These are phyloP conservation scores for Mola mola DNA, from an alignment of 2,113 vertebrate genomes.

Conservation along the genomic window DNA sequence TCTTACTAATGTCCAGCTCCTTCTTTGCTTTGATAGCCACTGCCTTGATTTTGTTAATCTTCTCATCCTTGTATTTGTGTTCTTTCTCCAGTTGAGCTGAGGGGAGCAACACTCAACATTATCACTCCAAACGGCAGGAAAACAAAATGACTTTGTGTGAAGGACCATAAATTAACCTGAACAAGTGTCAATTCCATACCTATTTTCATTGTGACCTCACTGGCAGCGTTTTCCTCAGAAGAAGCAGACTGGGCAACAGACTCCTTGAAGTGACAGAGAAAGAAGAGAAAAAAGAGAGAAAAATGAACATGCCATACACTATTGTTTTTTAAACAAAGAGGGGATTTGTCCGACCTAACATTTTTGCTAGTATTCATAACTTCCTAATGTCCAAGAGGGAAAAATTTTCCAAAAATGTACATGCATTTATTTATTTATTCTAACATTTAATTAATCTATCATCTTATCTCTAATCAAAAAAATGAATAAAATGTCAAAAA, in stretches of 20 bases:
- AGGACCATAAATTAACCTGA: background rate
- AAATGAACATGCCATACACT: background rate
- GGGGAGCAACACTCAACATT: background rate
- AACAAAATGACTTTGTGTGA: background rate
- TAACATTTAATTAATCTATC: background rate
- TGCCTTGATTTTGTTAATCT: constrained; percentile 93
- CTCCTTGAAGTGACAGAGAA: constrained; percentile 39
- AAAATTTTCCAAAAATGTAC: no score
- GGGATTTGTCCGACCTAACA: no score
- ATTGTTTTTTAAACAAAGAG: background rate
- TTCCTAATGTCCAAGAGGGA: no score
- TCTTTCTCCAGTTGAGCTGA: constrained; percentile 75
- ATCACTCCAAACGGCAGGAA: background rate
- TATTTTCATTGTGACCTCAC: constrained; percentile 86
- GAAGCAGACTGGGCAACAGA: constrained; percentile 76
- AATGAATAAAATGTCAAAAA: no score
- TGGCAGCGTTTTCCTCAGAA: constrained; percentile 74
- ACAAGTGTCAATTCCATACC: constrained; percentile 75
- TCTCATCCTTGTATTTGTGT: constrained; percentile 88
- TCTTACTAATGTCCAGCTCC: constrained; percentile 90
- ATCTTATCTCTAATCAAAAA: no score
- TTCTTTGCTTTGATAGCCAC: constrained; percentile 97
- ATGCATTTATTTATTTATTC: no score
- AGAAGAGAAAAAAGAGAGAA: background rate
- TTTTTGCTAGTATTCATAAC: background rate